Evolutionary conservation across 2,797 vertebrate genomes (phyloP).

Genomic region (Parambassis ranga): DNA sequence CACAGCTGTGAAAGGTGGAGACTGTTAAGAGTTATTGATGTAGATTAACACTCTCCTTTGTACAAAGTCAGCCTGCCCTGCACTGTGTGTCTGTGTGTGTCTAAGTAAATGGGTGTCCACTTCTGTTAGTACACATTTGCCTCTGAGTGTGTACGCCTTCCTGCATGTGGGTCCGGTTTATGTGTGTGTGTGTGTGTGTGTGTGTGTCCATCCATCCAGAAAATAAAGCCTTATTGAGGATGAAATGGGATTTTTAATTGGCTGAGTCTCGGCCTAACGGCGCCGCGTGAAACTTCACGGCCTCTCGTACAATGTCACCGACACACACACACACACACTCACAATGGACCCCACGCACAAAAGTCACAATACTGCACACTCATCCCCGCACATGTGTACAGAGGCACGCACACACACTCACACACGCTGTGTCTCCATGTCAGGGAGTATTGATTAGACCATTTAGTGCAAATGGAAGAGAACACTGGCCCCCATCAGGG

Average conservation of each 20-base stretch:
- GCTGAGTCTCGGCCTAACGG: constrained; percentile 67
- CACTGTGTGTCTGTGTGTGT: constrained; percentile 22
- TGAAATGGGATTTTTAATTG: constrained; percentile 86
- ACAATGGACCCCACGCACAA: constrained; percentile 6
- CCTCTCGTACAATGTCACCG: constrained; percentile 68
- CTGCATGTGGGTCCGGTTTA: background rate
- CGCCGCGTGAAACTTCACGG: constrained; percentile 61
- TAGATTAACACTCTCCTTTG: constrained; percentile 29
- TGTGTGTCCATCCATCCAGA: constrained; percentile 70
- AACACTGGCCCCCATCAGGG: constrained; percentile 56
- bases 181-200: constrained; percentile 34
- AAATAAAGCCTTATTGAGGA: constrained; percentile 83
- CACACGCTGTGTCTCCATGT: constrained; percentile 41
- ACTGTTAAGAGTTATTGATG: constrained; percentile 10
- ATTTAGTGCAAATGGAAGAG: constrained; percentile 67
- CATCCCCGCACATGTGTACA: background rate
- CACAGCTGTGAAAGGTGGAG: background rate
- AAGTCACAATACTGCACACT: constrained; percentile 1
- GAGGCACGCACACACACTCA: constrained; percentile 8
- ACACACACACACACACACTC: constrained; percentile 45
- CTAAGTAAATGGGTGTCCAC: constrained; percentile 10
- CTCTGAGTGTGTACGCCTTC: background rate
- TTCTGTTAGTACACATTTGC: background rate
- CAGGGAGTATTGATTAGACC: constrained; percentile 72
- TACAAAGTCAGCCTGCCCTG: constrained; percentile 44